phyloP scores from a whole-genome alignment of 2,113 vertebrate genomes.

The Sciurus niger region DNA sequence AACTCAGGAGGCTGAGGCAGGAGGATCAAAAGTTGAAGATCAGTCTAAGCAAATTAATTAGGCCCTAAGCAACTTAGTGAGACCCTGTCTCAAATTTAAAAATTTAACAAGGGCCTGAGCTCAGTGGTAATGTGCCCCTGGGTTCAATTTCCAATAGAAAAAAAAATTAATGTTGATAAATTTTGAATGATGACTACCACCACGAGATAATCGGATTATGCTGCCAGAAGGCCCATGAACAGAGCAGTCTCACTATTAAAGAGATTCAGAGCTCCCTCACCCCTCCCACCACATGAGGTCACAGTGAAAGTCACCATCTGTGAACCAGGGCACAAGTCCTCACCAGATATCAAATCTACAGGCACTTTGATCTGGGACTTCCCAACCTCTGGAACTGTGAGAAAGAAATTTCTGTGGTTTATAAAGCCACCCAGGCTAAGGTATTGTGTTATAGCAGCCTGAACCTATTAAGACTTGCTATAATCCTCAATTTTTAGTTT shows the following conservation, averaged over 20 bases:
- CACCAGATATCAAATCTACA: too few species aligned
- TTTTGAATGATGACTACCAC: too few species aligned
- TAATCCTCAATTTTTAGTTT: background rate
- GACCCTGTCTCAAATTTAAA: too few species aligned
- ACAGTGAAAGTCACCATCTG: background rate
- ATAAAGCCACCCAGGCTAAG: background rate
- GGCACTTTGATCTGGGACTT: background rate
- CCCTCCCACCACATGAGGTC: background rate
- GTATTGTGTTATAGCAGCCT: background rate
- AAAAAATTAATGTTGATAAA: background rate
- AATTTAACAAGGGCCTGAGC: too few species aligned
- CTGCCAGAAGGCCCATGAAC: too few species aligned
- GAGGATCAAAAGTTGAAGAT: too few species aligned
- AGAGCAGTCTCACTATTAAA: background rate
- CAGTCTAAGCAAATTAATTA: too few species aligned
- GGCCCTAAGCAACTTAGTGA: too few species aligned
- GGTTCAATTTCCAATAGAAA: too few species aligned
- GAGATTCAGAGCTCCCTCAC: background rate
- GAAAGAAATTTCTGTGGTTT: background rate
- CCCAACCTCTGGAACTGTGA: background rate
- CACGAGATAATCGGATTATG: background rate
- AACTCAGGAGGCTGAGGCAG: too few species aligned
- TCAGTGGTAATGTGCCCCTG: too few species aligned
- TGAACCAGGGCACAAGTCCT: background rate
- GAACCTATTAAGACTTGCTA: background rate